Evolutionary conservation across 2,113 vertebrate species (phyloP).

Genomic region (Bambusicola thoracicus): DNA sequence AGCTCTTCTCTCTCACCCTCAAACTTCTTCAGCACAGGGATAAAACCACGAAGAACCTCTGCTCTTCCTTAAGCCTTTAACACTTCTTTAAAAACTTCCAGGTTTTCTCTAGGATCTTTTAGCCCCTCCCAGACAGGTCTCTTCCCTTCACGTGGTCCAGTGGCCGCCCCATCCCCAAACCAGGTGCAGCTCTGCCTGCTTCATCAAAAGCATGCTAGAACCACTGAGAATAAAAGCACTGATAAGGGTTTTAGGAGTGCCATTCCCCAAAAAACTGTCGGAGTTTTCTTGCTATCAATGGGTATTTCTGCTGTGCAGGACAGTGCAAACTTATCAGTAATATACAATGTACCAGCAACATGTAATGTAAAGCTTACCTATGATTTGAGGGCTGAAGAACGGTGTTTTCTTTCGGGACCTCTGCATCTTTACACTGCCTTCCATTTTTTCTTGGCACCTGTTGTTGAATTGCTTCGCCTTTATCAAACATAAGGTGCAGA

Average conservation of each 20-base stretch:
- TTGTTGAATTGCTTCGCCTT: conserved; percentile 85
- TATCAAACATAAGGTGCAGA: conserved; percentile 94
- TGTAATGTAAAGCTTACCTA: conserved; percentile 75
- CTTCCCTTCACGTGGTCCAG: not conserved
- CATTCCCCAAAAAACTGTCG: not conserved
- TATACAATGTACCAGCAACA: not conserved
- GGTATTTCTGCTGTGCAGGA: not conserved
- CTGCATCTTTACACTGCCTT: conserved; percentile 78
- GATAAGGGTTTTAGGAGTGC: not conserved
- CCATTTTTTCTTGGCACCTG: conserved; percentile 79
- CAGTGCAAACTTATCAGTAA: not conserved
- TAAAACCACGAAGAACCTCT: not conserved
- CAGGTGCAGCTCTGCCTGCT: not conserved
- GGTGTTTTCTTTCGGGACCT: conserved; percentile 76
- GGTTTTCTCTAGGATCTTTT: not conserved
- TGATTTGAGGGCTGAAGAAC: conserved; percentile 69
- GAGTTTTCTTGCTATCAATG: not conserved
- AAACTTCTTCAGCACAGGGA: not conserved
- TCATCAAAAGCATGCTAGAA: not conserved
- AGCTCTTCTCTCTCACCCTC: not conserved
- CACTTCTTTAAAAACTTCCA: not conserved
- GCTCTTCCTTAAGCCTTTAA: not conserved
- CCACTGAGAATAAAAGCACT: not conserved
- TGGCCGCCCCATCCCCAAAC: not conserved
- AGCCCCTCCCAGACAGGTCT: not conserved